Evolutionary conservation across 2,113 vertebrate species (phyloP).

Genomic region (Ailuropoda melanoleuca): DNA sequence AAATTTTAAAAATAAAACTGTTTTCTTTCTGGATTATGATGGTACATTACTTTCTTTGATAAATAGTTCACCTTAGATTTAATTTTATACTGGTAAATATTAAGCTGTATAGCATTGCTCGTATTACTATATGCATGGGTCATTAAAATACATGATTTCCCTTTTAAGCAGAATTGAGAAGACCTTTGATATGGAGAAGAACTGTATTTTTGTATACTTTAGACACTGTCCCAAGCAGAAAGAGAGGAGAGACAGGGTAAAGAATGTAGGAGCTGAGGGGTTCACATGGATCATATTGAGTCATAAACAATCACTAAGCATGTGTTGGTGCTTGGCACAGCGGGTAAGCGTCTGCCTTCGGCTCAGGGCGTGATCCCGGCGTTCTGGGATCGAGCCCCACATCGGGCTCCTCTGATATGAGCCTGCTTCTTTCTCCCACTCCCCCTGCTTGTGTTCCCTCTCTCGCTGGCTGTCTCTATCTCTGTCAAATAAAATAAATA

Average conservation of each 20-base stretch:
- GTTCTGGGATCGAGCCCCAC: too few relatives aligned
- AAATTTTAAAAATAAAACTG: neutral
- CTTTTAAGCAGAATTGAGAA: conserved; percentile 17
- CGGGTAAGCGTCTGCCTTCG: too few relatives aligned
- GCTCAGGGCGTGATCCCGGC: too few relatives aligned
- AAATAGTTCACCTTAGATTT: neutral
- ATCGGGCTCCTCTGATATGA: too few relatives aligned
- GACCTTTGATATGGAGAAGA: neutral
- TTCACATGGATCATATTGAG: neutral
- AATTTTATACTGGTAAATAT: neutral
- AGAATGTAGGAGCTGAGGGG: neutral
- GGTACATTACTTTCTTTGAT: neutral
- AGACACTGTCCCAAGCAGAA: neutral
- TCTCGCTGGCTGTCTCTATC: too few relatives aligned
- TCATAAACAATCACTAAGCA: neutral
- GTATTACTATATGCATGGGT: neutral
- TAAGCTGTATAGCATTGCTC: neutral
- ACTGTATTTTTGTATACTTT: neutral
- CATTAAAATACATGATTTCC: neutral
- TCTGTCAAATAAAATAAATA: too few relatives aligned
- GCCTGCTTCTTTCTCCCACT: too few relatives aligned
- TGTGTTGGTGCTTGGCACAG: neutral
- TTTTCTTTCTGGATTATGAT: neutral
- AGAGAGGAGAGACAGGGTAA: neutral
- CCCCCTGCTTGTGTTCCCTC: too few relatives aligned